phyloP scores from a whole-genome alignment of 2,113 vertebrate genomes.

The Microcebus griseorufus region DNA sequence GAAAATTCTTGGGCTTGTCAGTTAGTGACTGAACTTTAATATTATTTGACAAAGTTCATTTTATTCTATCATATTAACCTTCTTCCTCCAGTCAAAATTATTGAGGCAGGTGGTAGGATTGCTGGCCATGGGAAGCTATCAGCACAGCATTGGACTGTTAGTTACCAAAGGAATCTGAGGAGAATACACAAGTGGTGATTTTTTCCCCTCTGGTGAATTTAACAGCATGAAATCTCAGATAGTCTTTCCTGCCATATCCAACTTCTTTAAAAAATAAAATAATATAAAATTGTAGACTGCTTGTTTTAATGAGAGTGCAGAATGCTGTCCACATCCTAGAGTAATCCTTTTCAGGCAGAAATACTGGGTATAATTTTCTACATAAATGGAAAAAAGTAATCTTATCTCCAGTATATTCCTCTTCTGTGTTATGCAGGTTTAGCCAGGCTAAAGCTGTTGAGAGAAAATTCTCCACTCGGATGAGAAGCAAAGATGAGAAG shows the following conservation, averaged over 20 bases:
- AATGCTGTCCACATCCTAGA: constrained; percentile 71
- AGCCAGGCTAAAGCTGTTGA: constrained; percentile 82
- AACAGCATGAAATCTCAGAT: constrained; percentile 79
- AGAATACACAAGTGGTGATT: constrained; percentile 80
- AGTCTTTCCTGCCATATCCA: constrained; percentile 70
- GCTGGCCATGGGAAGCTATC: constrained; percentile 62
- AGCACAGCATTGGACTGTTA: constrained; percentile 58
- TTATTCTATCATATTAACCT: constrained; percentile 78
- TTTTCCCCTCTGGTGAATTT: constrained; percentile 76
- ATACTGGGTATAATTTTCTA: constrained; percentile 81
- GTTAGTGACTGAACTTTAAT: constrained; percentile 51
- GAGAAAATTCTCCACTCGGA: constrained; percentile 81
- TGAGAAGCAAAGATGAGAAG: constrained; percentile 84
- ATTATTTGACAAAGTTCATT: constrained; percentile 66
- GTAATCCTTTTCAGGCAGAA: constrained; percentile 81
- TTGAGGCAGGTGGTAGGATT: constrained; percentile 58
- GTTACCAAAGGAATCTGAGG: constrained; percentile 76
- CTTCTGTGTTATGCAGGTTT: constrained; percentile 71
- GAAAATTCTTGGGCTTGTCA: background rate
- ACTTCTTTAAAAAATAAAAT: constrained; percentile 78
- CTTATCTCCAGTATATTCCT: constrained; percentile 78
- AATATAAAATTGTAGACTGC: constrained; percentile 79
- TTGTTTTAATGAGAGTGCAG: constrained; percentile 81
- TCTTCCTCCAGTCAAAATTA: constrained; percentile 64
- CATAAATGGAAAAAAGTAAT: constrained; percentile 81